These are phyloP conservation scores for Eristalis arbustorum DNA, from an alignment of 2,888 invertebrate genomes.

Conservation along the genomic window DNA sequence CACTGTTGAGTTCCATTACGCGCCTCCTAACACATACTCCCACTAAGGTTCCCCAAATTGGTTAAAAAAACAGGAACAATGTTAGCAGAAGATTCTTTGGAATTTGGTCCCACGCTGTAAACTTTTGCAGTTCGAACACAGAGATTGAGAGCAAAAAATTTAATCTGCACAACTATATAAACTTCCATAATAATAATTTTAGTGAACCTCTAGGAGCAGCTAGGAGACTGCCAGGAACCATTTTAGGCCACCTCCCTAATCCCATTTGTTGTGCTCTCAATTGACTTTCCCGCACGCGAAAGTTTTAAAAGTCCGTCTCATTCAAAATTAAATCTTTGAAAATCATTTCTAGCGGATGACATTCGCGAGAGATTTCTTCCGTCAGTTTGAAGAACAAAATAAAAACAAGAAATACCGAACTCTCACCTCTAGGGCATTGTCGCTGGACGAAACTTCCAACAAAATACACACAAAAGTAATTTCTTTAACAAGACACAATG, in stretches of 20 bases:
- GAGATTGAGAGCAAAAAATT: not conserved
- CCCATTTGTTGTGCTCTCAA: not conserved
- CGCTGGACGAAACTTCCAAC: not conserved
- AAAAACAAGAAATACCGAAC: slow-evolving; percentile 39
- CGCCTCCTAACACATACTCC: no score
- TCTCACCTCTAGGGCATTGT: not conserved
- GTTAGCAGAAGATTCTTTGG: no score
- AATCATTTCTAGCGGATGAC: slow-evolving; percentile 17
- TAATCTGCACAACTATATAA: not conserved
- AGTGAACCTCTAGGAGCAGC: not conserved
- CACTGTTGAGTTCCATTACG: no score
- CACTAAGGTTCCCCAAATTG: no score
- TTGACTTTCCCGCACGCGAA: not conserved
- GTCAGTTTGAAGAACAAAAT: not conserved
- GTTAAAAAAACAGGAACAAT: no score
- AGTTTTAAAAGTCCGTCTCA: not conserved
- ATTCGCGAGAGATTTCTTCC: slow-evolving; percentile 20
- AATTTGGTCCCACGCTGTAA: no score
- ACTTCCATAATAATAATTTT: not conserved
- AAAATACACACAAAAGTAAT: slow-evolving; percentile 46
- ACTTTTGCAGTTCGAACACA: no score
- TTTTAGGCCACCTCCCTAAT: not conserved
- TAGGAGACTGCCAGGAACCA: not conserved
- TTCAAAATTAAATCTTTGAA: slow-evolving; percentile 33
- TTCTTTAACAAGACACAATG: slow-evolving; percentile 48